phyloP scores from a whole-genome alignment of 2,113 vertebrate genomes.

The Actinemys pallida region DNA sequence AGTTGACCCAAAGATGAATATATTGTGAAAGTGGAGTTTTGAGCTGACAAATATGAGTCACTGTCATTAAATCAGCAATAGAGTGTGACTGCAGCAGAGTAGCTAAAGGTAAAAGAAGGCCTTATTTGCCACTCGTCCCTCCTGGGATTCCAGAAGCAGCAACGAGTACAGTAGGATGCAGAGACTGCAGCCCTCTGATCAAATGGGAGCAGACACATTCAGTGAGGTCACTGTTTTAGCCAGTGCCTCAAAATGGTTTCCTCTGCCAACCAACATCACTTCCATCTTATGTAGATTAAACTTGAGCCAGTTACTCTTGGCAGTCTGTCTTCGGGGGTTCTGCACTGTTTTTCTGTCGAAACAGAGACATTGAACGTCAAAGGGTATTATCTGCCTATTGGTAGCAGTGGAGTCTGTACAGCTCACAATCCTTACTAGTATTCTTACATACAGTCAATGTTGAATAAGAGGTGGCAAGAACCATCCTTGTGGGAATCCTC shows the following conservation, averaged over 20 bases:
- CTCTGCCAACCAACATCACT: neutral
- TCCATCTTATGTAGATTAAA: neutral
- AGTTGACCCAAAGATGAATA: neutral
- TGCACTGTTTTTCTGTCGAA: neutral
- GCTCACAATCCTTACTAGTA: neutral
- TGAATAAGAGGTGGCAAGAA: neutral
- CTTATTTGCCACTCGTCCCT: neutral
- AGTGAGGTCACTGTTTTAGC: neutral
- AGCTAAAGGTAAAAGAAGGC: neutral
- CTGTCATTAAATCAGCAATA: neutral
- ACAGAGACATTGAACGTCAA: neutral
- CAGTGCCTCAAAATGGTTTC: neutral
- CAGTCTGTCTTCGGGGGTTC: neutral
- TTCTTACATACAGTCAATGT: fast-evolving
- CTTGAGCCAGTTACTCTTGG: neutral
- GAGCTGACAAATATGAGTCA: neutral
- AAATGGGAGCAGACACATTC: neutral
- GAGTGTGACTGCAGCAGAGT: neutral
- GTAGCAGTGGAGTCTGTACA: neutral
- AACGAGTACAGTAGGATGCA: neutral
- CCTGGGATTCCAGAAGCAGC: neutral
- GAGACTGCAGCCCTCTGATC: neutral
- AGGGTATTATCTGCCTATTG: neutral
- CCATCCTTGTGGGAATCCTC: neutral
- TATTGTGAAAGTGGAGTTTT: neutral